Percentiles rank a stretch among this genome's conserved stretches.
Conservation (phyloP, 2,888 invertebrate species). For the Coleophora flavipennella region DNA sequence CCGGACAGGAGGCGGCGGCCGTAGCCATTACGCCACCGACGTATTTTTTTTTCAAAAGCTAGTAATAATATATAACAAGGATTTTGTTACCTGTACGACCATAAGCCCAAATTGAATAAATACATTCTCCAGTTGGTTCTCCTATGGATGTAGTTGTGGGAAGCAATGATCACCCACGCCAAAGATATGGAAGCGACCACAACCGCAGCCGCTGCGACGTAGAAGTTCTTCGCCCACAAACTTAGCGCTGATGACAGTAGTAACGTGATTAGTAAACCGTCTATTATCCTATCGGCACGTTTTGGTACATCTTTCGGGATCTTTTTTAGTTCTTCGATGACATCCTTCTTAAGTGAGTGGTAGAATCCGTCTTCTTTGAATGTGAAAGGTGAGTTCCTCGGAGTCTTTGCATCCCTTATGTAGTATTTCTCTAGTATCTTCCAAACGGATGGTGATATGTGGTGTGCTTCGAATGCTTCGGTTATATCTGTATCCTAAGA, state of each 20-base stretch:
- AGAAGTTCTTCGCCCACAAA: slow-evolving; percentile 35
- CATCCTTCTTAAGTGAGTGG: slow-evolving; percentile 75
- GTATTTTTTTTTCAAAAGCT: too few species aligned
- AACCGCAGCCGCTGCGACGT: slow-evolving; percentile 31
- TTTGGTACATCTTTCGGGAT: slow-evolving; percentile 39
- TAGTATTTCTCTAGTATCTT: slow-evolving; percentile 77
- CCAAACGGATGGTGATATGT: slow-evolving; percentile 65
- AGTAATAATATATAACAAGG: neutral
- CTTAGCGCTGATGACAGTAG: slow-evolving; percentile 38
- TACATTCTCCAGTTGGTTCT: slow-evolving; percentile 86
- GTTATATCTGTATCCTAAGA: slow-evolving; percentile 75
- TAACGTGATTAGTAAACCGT: slow-evolving; percentile 44
- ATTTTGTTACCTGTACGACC: slow-evolving; percentile 73
- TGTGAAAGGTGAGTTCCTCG: slow-evolving; percentile 81
- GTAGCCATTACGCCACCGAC: too few species aligned
- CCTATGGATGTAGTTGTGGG: slow-evolving; percentile 87
- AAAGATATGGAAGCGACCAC: slow-evolving; percentile 60
- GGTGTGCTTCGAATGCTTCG: slow-evolving; percentile 74
- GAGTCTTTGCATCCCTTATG: slow-evolving; percentile 73
- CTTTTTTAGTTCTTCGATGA: slow-evolving; percentile 68
- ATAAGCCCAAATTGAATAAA: slow-evolving; percentile 78
- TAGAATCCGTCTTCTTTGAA: slow-evolving; percentile 84
- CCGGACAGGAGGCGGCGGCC: too few species aligned
- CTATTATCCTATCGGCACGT: slow-evolving; percentile 37
- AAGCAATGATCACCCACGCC: slow-evolving; percentile 72